Conservation (phyloP, 2,113 vertebrate genomes). For the Ophiodon elongatus region DNA sequence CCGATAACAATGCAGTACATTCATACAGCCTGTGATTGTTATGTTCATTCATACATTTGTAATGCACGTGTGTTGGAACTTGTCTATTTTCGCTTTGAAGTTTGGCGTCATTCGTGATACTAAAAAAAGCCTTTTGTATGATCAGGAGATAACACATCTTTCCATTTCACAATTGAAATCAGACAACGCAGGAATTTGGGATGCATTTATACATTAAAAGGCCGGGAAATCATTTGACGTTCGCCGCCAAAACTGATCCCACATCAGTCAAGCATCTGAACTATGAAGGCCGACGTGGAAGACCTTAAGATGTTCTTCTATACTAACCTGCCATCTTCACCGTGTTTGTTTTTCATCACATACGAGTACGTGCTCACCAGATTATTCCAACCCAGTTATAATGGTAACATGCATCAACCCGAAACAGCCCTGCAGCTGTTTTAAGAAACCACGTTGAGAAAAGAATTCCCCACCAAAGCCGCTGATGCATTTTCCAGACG, state of each 20-base stretch:
- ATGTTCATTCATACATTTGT: neutral
- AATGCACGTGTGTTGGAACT: neutral
- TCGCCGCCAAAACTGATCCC: neutral
- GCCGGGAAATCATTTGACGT: neutral
- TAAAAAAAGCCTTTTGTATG: neutral
- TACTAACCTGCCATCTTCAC: slow-evolving; percentile 6
- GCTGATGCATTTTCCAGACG: slow-evolving; percentile 60
- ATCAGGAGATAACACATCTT: neutral
- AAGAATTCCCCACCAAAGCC: slow-evolving; percentile 46
- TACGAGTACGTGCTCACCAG: slow-evolving; percentile 3
- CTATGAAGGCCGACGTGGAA: neutral
- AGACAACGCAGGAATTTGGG: neutral
- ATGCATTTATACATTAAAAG: neutral
- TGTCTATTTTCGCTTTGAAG: too few relatives aligned
- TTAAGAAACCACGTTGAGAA: slow-evolving; percentile 45
- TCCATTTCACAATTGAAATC: neutral
- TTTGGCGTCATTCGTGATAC: neutral
- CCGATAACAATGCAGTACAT: neutral
- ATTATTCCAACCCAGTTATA: slow-evolving; percentile 53
- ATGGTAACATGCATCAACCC: slow-evolving; percentile 29
- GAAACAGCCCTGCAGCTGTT: slow-evolving; percentile 62
- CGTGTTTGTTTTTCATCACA: slow-evolving; percentile 24
- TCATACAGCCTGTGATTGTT: neutral
- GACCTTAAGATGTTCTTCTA: neutral
- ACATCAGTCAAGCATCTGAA: neutral